A percentile compares a stretch with the other conserved stretches of the same genome.
phyloP scores from a whole-genome alignment of 2,113 vertebrate species.

The Pantherophis guttatus region DNA sequence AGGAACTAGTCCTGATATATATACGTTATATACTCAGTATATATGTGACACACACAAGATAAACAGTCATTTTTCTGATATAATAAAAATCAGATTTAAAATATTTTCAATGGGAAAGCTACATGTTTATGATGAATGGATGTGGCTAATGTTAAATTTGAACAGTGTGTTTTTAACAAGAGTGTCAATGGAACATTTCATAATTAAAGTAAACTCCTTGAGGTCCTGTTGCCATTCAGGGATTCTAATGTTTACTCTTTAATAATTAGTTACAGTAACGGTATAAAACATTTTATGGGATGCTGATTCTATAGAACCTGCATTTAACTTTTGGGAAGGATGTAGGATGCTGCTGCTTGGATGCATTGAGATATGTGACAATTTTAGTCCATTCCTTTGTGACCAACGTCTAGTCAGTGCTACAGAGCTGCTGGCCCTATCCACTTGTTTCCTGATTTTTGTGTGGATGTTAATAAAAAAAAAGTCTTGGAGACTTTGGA shows the following conservation, averaged over 20 bases:
- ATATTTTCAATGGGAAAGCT: slow-evolving; percentile 55
- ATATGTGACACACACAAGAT: slow-evolving; percentile 70
- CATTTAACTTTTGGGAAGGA: not conserved
- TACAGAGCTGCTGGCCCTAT: not conserved
- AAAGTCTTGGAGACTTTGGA: not conserved
- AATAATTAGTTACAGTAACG: slow-evolving; percentile 30
- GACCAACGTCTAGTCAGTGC: not conserved
- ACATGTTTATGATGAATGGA: slow-evolving; percentile 64
- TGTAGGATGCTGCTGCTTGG: rapidly evolving
- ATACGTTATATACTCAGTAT: slow-evolving; percentile 71
- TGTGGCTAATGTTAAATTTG: slow-evolving; percentile 65
- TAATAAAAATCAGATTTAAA: slow-evolving; percentile 67
- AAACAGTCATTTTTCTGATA: slow-evolving; percentile 63
- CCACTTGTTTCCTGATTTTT: not conserved
- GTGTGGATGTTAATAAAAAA: not conserved
- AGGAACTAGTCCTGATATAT: slow-evolving; percentile 70
- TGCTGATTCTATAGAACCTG: not conserved
- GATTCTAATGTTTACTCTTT: slow-evolving; percentile 4
- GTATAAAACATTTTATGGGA: not conserved
- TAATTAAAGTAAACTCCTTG: slow-evolving; percentile 47
- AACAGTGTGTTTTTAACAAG: slow-evolving; percentile 48
- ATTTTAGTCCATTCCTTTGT: not conserved
- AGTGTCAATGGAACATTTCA: slow-evolving; percentile 51
- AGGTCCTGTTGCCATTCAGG: slow-evolving; percentile 38
- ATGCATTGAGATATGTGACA: not conserved